Conservation (phyloP, 1,140 invertebrate species). For the Ceratitis capitata region DNA sequence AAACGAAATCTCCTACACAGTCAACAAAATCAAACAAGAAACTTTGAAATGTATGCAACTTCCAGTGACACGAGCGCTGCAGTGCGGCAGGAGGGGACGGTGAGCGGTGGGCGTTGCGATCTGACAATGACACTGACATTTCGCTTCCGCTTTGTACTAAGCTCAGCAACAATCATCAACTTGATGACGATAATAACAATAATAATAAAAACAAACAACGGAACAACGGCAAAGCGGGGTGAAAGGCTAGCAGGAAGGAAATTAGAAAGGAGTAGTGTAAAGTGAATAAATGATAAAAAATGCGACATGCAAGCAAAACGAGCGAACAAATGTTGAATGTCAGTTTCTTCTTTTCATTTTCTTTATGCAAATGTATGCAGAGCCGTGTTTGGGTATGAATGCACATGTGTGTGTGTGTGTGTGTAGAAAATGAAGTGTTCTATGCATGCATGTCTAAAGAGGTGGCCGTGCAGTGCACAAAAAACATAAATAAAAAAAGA, state of each 20-base stretch:
- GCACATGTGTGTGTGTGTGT: neutral
- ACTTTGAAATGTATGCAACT: slow-evolving; percentile 6
- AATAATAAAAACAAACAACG: slow-evolving; percentile 23
- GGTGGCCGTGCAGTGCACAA: neutral
- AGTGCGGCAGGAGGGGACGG: neutral
- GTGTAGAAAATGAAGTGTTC: neutral
- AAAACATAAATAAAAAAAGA: neutral
- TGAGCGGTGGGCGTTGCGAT: neutral
- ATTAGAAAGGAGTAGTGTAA: neutral
- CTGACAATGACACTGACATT: slow-evolving; percentile 34
- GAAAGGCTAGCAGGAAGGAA: neutral
- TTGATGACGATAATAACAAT: slow-evolving; percentile 36
- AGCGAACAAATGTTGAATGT: slow-evolving; percentile 12
- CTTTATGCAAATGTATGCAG: neutral
- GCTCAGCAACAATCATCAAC: slow-evolving; percentile 30
- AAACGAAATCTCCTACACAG: neutral
- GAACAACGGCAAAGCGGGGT: neutral
- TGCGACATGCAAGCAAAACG: slow-evolving; percentile 16
- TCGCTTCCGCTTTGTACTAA: slow-evolving; percentile 20
- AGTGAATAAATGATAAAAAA: neutral
- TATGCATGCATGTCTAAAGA: neutral
- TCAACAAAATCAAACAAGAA: neutral
- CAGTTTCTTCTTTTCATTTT: neutral
- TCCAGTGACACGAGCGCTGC: neutral
- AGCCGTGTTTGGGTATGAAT: neutral